A percentile compares a stretch with the other conserved stretches of the same genome.
These are phyloP conservation scores for Epicampocera succincta DNA, from an alignment of 2,888 invertebrate genomes.

Conservation along the genomic window DNA sequence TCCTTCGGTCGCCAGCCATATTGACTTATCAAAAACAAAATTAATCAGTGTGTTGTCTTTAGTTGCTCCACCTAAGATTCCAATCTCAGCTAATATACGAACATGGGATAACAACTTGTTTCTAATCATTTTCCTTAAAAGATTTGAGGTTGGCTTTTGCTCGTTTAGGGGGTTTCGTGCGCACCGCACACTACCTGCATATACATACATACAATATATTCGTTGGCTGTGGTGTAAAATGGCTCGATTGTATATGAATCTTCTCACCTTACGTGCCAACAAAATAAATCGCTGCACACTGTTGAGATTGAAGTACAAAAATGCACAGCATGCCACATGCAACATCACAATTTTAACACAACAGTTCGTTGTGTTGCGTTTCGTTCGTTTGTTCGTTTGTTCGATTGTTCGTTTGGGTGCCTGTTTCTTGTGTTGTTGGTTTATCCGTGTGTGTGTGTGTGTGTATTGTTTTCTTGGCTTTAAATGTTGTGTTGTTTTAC, in stretches of 20 bases:
- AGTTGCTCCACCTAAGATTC: slow-evolving; percentile 62
- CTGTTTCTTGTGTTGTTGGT: background rate
- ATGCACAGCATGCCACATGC: slow-evolving; percentile 70
- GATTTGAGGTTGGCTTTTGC: slow-evolving; percentile 22
- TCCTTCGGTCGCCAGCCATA: slow-evolving; percentile 16
- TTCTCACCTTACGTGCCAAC: slow-evolving; percentile 80
- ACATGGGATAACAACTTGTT: slow-evolving; percentile 68
- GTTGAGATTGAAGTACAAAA: slow-evolving; percentile 66
- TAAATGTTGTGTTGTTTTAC: slow-evolving; percentile 24
- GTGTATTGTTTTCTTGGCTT: slow-evolving; percentile 26
- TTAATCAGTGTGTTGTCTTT: slow-evolving; percentile 63
- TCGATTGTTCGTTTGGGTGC: background rate
- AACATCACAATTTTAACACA: slow-evolving; percentile 55
- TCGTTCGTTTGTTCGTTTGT: background rate
- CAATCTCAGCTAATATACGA: slow-evolving; percentile 60
- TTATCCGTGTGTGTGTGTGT: slow-evolving; percentile 2
- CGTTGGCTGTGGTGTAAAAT: slow-evolving; percentile 40
- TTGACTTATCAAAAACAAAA: slow-evolving; percentile 64
- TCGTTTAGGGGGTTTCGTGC: background rate
- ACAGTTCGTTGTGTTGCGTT: slow-evolving; percentile 15
- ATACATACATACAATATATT: no score
- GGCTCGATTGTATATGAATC: slow-evolving; percentile 69
- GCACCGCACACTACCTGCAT: background rate
- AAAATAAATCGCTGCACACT: slow-evolving; percentile 73
- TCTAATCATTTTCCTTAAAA: slow-evolving; percentile 61